Evolutionary conservation across 1,140 invertebrate species (phyloP).

Genomic region (Pachypeltis micranthus): DNA sequence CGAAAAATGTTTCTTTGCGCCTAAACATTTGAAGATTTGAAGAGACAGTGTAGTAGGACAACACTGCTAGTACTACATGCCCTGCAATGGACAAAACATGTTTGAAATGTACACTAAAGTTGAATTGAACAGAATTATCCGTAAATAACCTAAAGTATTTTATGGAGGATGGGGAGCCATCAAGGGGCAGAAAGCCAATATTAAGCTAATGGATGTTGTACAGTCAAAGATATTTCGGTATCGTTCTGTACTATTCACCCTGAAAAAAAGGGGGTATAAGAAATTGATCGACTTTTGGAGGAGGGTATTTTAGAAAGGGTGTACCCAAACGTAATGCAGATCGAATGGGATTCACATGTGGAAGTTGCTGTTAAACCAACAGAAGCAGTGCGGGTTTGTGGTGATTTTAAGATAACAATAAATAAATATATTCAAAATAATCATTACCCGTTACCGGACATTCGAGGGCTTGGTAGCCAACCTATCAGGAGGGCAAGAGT

Average conservation of each 20-base stretch:
- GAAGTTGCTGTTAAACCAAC: not conserved
- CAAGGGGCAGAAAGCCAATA: not conserved
- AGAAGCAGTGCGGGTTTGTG: not conserved
- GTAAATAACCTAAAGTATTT: not conserved
- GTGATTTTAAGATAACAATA: not conserved
- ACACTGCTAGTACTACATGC: too few relatives aligned
- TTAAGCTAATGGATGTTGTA: not conserved
- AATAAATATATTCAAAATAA: not conserved
- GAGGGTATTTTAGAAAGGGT: not conserved
- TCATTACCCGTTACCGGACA: not conserved
- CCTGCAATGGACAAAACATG: too few relatives aligned
- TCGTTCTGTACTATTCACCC: not conserved
- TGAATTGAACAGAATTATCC: too few relatives aligned
- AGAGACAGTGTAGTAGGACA: too few relatives aligned
- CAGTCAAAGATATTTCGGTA: not conserved
- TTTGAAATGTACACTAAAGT: too few relatives aligned
- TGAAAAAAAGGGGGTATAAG: not conserved
- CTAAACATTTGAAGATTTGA: too few relatives aligned
- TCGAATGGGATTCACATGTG: not conserved
- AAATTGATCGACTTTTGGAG: not conserved
- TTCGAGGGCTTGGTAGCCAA: not conserved
- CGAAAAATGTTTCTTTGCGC: too few relatives aligned
- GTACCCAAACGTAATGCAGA: not conserved
- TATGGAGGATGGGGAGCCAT: not conserved
- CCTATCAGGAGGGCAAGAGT: not conserved